A percentile compares a stretch with the other conserved stretches of the same genome.
Conservation (phyloP, 2,888 invertebrate species). For the Heliconius hortense region DNA sequence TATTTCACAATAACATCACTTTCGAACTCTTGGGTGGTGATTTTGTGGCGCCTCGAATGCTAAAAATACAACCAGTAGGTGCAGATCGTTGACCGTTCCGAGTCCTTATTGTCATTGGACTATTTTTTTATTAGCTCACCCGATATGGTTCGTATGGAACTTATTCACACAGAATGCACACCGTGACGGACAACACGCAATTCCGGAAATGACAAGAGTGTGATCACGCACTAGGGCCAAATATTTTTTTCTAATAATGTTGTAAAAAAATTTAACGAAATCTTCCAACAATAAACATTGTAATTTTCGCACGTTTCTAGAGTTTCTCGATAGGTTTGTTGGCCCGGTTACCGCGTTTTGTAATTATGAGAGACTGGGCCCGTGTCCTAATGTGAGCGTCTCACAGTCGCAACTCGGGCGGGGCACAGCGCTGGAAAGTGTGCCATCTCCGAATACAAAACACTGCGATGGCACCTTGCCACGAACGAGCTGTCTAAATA, state of each 20-base stretch:
- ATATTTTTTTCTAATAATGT: conserved; percentile 35
- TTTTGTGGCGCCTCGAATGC: conserved; percentile 54
- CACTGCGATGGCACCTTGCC: conserved; percentile 73
- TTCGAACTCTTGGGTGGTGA: conserved; percentile 41
- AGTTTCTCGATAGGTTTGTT: conserved; percentile 73
- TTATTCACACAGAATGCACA: conserved; percentile 70
- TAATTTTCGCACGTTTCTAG: conserved; percentile 72
- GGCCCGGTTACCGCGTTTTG: conserved; percentile 75
- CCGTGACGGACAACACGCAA: conserved; percentile 67
- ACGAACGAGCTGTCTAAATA: conserved; percentile 61
- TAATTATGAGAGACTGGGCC: conserved; percentile 61
- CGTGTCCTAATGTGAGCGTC: conserved; percentile 40
- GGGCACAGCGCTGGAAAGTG: conserved; percentile 58
- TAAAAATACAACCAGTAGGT: conserved; percentile 45
- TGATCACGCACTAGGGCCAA: conserved; percentile 42
- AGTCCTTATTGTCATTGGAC: conserved; percentile 63
- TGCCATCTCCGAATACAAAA: conserved; percentile 61
- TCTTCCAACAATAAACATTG: conserved; percentile 36
- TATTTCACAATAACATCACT: conserved; percentile 51
- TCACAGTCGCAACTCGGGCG: conserved; percentile 37
- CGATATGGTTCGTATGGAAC: conserved; percentile 70
- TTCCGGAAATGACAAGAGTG: conserved; percentile 69
- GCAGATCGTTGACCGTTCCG: conserved; percentile 65
- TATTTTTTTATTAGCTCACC: conserved; percentile 57
- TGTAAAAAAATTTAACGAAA: conserved; percentile 34